Conservation (phyloP, 2,888 invertebrate genomes). For the Conus canariensis region DNA sequence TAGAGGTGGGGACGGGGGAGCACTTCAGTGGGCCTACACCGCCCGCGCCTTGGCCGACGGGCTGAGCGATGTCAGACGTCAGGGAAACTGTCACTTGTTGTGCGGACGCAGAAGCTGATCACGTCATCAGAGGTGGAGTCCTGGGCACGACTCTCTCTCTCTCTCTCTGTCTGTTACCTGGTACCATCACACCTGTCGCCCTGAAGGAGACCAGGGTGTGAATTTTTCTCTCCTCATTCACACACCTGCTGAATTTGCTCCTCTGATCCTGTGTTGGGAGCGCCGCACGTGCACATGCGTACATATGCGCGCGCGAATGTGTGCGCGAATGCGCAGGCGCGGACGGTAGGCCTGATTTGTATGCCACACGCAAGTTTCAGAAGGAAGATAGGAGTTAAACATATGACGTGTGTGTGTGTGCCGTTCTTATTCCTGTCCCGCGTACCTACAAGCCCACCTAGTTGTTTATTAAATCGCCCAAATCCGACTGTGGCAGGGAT, state of each 20-base stretch:
- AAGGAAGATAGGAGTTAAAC: too few species aligned
- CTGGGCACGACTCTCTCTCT: background rate
- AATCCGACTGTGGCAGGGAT: too few species aligned
- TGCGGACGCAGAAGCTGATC: constrained; percentile 5
- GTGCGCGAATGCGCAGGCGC: background rate
- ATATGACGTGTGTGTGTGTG: too few species aligned
- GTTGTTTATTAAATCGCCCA: too few species aligned
- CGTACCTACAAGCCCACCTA: too few species aligned
- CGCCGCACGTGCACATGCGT: background rate
- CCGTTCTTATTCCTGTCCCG: too few species aligned
- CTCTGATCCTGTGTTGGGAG: too few species aligned
- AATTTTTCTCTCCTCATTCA: background rate
- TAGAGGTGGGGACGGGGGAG: background rate
- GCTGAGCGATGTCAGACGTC: background rate
- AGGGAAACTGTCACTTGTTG: background rate
- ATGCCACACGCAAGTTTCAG: too few species aligned
- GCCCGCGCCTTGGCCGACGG: background rate
- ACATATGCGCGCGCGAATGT: background rate
- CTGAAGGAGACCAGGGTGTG: too few species aligned
- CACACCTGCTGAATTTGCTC: background rate
- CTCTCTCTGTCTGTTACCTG: background rate
- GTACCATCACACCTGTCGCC: background rate
- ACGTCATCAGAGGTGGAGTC: background rate
- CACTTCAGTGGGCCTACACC: background rate
- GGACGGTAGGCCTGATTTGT: too few species aligned